Base-by-base conservation (phyloP, 2,888 invertebrate genomes). In the Alcis repandata region DNA sequence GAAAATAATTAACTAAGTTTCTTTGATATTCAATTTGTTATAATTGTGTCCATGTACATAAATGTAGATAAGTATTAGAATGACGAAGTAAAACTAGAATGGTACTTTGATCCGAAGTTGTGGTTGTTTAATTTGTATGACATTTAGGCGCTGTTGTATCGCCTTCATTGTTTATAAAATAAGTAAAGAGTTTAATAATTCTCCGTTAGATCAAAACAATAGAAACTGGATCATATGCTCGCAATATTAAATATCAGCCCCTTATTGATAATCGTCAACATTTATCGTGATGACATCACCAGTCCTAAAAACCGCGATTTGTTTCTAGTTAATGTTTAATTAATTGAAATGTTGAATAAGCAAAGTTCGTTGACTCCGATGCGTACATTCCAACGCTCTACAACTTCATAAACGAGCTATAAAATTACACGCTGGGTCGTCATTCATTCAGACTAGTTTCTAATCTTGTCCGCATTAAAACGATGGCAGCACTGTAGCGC, bases 341-440 rank as follows among this genome's bases (percentile, higher is more conserved):
- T 67, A 71, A 67, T 69, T 67, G 62, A 70, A 68, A 78, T 72
- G 61, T 68, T 67, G 67, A 72, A 72, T 79, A 82, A 79, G 74
- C 75, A 71, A 79, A 80, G 92, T 86, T 92, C 91, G 84, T 90
- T 90, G 90, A 90, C 90, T 83, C 80, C 79, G 63, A 74, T 80
- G 85, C 82, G 87, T 89, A 88, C 85, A 85, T 79, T 83, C 74
- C 82, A 80, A 85, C 79, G 82, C 79, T 80, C 81, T 75, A 78
- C 78, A 79, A 79, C 79, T 76, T 83, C 82, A 80, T 84, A 82
- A 82, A 80, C 80, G 78, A 80, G 81, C 80, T 81, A 85, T 81
- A 86, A 86, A 84, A 85, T 80, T 81, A 85, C 79, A 79, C 79
- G 79, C 78, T 74, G 76, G 72, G 70, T 78, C 81, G 84, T 89